Evolutionary conservation across 2,888 invertebrate genomes (phyloP).

Genomic region (Iselma pallidipennis): DNA sequence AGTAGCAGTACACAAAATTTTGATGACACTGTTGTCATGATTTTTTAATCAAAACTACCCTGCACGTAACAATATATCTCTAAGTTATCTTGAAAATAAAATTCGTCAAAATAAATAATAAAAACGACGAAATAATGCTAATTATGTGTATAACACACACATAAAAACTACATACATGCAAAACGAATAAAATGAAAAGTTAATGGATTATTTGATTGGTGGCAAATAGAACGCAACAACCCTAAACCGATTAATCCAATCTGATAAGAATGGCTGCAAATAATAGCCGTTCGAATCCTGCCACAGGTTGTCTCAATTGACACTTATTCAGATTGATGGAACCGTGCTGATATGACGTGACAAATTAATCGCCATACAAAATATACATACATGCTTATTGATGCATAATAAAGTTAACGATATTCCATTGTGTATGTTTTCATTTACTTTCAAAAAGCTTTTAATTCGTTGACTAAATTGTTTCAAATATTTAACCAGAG

Average conservation of each 20-base stretch:
- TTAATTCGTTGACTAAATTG: neutral
- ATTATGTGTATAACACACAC: neutral
- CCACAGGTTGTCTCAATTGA: slow-evolving; percentile 29
- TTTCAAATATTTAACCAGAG: neutral
- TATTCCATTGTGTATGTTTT: neutral
- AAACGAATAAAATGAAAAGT: too few relatives aligned
- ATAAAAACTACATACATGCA: too few relatives aligned
- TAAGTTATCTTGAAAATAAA: neutral
- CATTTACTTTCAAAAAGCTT: neutral
- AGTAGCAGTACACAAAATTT: slow-evolving; percentile 31
- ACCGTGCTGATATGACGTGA: slow-evolving; percentile 23
- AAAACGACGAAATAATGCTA: too few relatives aligned
- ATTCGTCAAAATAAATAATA: too few relatives aligned
- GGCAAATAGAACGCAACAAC: neutral
- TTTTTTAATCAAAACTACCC: slow-evolving; percentile 5
- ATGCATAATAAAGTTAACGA: neutral
- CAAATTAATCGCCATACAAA: slow-evolving; percentile 29
- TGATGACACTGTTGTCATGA: slow-evolving; percentile 17
- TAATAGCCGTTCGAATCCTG: slow-evolving; percentile 2
- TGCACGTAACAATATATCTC: neutral
- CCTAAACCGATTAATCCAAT: neutral
- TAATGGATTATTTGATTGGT: neutral
- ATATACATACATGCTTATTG: neutral
- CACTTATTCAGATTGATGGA: slow-evolving; percentile 36
- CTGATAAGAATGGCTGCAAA: neutral